A percentile compares a stretch with the other conserved stretches of the same genome.
phyloP scores from a whole-genome alignment of 2,113 vertebrate genomes.

The Octodon degus region DNA sequence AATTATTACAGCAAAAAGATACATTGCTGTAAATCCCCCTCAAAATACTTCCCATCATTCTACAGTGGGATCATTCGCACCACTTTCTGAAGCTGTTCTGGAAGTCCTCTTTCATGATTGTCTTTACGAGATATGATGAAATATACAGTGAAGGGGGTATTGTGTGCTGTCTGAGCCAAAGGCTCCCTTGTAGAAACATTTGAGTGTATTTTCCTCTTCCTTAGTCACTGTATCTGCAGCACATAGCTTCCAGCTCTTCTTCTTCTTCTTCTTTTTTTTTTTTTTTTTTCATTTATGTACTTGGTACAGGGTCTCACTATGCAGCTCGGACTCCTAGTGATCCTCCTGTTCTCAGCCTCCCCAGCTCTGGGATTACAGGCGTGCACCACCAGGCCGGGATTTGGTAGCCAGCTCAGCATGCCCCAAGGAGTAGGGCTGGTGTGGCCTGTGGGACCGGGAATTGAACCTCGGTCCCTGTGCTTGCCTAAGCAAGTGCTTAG shows the following conservation, averaged over 20 bases:
- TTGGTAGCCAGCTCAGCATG: too few species aligned
- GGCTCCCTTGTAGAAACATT: not conserved
- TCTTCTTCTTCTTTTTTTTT: too few species aligned
- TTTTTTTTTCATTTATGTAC: too few species aligned
- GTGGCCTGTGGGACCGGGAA: too few species aligned
- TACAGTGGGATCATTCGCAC: not conserved
- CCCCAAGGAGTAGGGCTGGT: too few species aligned
- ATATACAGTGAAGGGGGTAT: not conserved
- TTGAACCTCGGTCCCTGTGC: too few species aligned
- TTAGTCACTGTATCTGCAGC: not conserved
- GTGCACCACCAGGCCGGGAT: too few species aligned
- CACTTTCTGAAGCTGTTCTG: not conserved
- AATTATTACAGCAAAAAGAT: not conserved
- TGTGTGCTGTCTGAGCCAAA: not conserved
- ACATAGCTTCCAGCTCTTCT: not conserved
- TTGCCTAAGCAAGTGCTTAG: too few species aligned
- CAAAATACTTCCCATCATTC: not conserved
- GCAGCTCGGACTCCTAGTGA: too few species aligned
- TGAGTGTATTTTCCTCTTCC: not conserved
- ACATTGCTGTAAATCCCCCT: not conserved
- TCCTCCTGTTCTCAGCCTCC: too few species aligned
- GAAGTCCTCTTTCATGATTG: not conserved
- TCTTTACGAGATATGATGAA: not conserved
- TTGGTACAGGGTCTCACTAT: too few species aligned
- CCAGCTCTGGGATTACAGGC: too few species aligned